Conservation (phyloP, 2,113 vertebrate genomes). For the Petromus typicus region DNA sequence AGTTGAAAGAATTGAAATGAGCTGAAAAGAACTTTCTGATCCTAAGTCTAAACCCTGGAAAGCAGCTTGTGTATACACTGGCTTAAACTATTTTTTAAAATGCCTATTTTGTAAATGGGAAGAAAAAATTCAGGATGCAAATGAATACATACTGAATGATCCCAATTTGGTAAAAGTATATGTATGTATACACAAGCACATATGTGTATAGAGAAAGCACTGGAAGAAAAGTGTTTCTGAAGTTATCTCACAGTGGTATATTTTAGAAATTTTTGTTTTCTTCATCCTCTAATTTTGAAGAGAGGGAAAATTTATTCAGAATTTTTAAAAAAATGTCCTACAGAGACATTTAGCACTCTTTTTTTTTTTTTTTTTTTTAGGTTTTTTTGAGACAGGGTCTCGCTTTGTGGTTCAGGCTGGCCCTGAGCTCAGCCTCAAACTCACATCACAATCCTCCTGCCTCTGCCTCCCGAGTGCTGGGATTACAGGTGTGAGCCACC, state of each 20-base stretch:
- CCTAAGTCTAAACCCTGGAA: neutral
- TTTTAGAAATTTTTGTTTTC: conserved; percentile 20
- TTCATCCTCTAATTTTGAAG: conserved; percentile 19
- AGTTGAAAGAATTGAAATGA: conserved; percentile 6
- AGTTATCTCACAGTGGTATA: conserved; percentile 14
- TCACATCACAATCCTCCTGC: no score
- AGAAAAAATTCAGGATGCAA: conserved; percentile 38
- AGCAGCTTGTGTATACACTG: conserved; percentile 21
- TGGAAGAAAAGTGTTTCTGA: conserved; percentile 20
- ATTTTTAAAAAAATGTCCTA: no score
- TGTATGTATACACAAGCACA: neutral
- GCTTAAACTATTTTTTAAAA: conserved; percentile 37
- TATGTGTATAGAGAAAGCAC: conserved; percentile 37
- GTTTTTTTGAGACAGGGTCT: no score
- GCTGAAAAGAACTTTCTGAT: neutral
- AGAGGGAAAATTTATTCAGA: neutral
- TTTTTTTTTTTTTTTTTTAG: no score
- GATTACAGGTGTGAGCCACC: no score
- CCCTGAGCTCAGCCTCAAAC: no score
- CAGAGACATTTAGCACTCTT: neutral
- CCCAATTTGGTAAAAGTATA: conserved; percentile 40
- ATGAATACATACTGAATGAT: conserved; percentile 34
- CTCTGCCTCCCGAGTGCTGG: no score
- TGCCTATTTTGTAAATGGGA: neutral
- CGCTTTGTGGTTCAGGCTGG: no score